Evolutionary conservation across 2,888 invertebrate species (phyloP), one percentile per base, ranked within the genome.

Genomic region (Tipula confusa): DNA sequence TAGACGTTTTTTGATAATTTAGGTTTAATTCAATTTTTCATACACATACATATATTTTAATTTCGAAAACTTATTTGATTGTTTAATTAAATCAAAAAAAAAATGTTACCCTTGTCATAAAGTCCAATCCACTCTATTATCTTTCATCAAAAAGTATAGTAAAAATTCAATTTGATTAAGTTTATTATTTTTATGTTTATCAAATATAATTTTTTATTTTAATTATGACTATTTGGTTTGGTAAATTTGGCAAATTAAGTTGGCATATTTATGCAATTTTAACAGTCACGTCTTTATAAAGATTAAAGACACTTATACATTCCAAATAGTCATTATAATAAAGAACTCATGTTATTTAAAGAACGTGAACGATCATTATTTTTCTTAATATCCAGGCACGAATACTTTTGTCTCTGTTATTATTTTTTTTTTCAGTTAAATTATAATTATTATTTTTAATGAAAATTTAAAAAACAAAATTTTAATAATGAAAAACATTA

Each of bases 401-500:
- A 64, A 64, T 9, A 24, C 36, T 36, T 33, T 33, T 15, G 2
- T 82, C n/a, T 82, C 13, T 79, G 6, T 29, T 81, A 1, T 81
- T 33, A 13, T 82, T 82, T 29, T 29, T 80, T 82, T 33, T 31
- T 82, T 15, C 15, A 82, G 33, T 82, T 33, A 31, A 11, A 7
- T 80, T 82, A 24, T 36, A 18, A 24, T 82, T 82, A 6, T 82
- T 24, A 64, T 64, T 2, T 24, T 64, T 18, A 24, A 24, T 24
- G 18, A 29, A 11, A 24, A 82, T 13, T 24, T 1, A 6, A 28
- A 83, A 48, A 83, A 29, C 28, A 15, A n/a, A 83, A 82, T n/a
- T n/a, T n/a, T n/a, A n/a, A 28, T 43, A 28, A 83, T 48, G 15
- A 11, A 33, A 48, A 83, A 83, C 28, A 83, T 15, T 43, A 83